A percentile compares a stretch with the other conserved stretches of the same genome.
These are phyloP conservation scores for Sebastolobus alascanus DNA, from an alignment of 2,797 vertebrate species.

Conservation along the genomic window DNA sequence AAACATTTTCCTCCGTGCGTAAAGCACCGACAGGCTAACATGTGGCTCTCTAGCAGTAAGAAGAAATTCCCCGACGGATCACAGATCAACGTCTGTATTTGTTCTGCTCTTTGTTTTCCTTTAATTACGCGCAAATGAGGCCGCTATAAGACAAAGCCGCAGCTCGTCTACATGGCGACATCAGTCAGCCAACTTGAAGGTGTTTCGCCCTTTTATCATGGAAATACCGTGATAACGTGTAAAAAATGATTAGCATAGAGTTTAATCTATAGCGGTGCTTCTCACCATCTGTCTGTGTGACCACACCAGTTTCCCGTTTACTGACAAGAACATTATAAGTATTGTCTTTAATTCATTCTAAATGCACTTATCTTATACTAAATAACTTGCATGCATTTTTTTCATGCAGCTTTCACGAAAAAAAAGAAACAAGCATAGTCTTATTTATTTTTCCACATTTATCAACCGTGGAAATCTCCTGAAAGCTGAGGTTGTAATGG, in stretches of 20 bases:
- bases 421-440: not conserved
- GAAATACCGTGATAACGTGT: slow-evolving; percentile 75
- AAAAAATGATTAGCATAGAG: slow-evolving; percentile 72
- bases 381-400: not conserved
- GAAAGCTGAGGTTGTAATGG: slow-evolving; percentile 36
- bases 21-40: slow-evolving; percentile 41
- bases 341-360: not conserved
- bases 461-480: slow-evolving; percentile 27
- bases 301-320: not conserved
- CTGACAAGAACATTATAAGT: not conserved
- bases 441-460: slow-evolving; percentile 48
- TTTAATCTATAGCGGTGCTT: slow-evolving; percentile 56
- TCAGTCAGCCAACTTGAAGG: slow-evolving; percentile 54
- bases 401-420: not conserved
- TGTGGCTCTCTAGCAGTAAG: slow-evolving; percentile 37
- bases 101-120: slow-evolving; percentile 76
- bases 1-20: slow-evolving; percentile 37
- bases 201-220: slow-evolving; percentile 74
- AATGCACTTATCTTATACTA: not conserved
- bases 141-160: slow-evolving; percentile 53
- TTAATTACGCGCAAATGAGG: slow-evolving; percentile 82
- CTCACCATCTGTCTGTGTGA: slow-evolving; percentile 51
- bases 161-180: slow-evolving; percentile 71
- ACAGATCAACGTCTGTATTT: slow-evolving; percentile 78
- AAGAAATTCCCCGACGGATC: slow-evolving; percentile 18